Conservation (phyloP, 2,113 vertebrate species). For the Pipa parva region DNA sequence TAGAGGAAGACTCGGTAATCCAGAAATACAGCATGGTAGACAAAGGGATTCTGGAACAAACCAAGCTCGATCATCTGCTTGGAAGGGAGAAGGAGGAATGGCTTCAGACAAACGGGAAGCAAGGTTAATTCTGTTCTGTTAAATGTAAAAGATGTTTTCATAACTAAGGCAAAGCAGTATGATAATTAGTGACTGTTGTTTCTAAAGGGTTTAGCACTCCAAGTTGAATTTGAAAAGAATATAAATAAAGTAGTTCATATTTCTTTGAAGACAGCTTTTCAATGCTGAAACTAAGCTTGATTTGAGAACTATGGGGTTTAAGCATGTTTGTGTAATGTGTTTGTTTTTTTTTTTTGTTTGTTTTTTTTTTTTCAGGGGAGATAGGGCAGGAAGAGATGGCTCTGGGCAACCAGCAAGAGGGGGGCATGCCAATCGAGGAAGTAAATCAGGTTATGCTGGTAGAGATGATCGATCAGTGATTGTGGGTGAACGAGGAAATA, state of each 20-base stretch:
- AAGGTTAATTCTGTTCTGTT: constrained; percentile 64
- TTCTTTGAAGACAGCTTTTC: no score
- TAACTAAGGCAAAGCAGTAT: no score
- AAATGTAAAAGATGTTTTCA: no score
- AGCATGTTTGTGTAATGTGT: no score
- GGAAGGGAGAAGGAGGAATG: constrained; percentile 80
- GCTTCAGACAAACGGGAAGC: constrained; percentile 79
- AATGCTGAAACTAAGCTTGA: no score
- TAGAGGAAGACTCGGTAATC: constrained; percentile 52
- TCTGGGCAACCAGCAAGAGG: constrained; percentile 75
- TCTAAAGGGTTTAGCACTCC: no score
- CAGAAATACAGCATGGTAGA: constrained; percentile 73
- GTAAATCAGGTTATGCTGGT: constrained; percentile 69
- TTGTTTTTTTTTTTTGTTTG: no score
- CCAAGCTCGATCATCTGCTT: constrained; percentile 61
- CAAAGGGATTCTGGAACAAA: constrained; percentile 74
- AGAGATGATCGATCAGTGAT: constrained; percentile 74
- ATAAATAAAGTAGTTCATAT: no score
- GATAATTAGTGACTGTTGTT: no score
- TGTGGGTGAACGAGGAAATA: constrained; percentile 68
- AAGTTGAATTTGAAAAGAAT: no score
- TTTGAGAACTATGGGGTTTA: no score
- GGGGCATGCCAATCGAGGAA: constrained; percentile 70
- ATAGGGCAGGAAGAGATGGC: constrained; percentile 78
- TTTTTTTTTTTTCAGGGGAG: no score